Base-by-base conservation (phyloP, 1,140 invertebrate species). In the Calliopsis andreniformis region DNA sequence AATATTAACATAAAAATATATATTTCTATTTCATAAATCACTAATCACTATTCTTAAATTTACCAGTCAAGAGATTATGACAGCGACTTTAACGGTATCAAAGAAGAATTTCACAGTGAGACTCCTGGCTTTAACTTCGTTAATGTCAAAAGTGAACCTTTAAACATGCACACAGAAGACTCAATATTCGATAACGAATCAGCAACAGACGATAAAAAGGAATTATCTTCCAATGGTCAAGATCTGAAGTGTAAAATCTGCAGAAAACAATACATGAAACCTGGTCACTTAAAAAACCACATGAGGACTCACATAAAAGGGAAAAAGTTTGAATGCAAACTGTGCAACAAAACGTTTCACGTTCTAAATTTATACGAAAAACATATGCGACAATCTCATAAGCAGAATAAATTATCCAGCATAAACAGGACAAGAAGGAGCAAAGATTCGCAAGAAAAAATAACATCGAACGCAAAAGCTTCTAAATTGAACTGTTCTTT, bases 221-320 rank as follows among this genome's bases (percentile, higher is more conserved):
- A 51, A 66, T 28, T 16, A 5, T 12, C 8, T 16, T 42, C 20
- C 3, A 53, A 76, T 20, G 45, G 43, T 16, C 47, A 55, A 58
- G 47, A 73, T n/a, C 76, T 87, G 10, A 86, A 76, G 23, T 89
- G 88, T 56, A 83, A 82, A 47, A 79, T 88, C 14, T 88, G 88
- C 28, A 73, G 86, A 18, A 89, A 88, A 47, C 77, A 79, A 39
- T 88, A 86, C 12, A 80, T 79, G 62, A 89, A 85, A 56, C 63
- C 77, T 1, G 84, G 84, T 0, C 82, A 88, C 67, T 79, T 88
- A 32, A 87, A 83, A 16, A 89, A 88, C 28, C 87, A 89, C 20
- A 66, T 86, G 61, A 87, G 72, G 63, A 77, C 55, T 4, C 88
- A 89, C 20, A 45, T 43, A 5, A 69, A 62, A 8, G 69, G 66